phyloP scores from a whole-genome alignment of 2,797 vertebrate genomes.

The Falco biarmicus region DNA sequence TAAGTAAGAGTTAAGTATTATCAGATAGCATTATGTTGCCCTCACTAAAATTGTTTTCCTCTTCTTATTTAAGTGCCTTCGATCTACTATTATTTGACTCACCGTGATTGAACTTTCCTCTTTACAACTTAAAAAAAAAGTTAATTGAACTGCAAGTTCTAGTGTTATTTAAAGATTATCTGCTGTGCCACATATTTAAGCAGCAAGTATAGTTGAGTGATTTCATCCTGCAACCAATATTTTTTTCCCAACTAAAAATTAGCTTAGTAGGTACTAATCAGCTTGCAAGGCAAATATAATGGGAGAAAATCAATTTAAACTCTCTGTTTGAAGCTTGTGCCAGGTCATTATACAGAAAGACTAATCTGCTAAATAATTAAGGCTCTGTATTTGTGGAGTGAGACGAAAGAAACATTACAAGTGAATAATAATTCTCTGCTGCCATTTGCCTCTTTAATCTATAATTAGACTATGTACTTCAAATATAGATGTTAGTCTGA shows the following conservation, averaged over 20 bases:
- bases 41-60: constrained; percentile 15
- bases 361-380: constrained; percentile 52
- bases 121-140: background rate
- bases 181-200: background rate
- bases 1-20: background rate
- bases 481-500: constrained; percentile 60
- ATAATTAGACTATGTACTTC: constrained; percentile 42
- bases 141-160: constrained; percentile 11
- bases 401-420: constrained; percentile 50
- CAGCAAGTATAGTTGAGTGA: constrained; percentile 25
- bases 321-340: constrained; percentile 37
- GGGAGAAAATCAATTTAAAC: constrained; percentile 47
- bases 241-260: constrained; percentile 58
- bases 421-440: constrained; percentile 48
- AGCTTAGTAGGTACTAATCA: constrained; percentile 51
- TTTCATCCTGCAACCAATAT: constrained; percentile 45
- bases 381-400: constrained; percentile 25
- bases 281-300: constrained; percentile 47
- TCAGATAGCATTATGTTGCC: background rate
- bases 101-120: background rate
- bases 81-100: constrained; percentile 3
- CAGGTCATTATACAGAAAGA: constrained; percentile 42
- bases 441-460: constrained; percentile 23
- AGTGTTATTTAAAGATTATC: constrained; percentile 53
- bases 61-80: constrained; percentile 10